These are phyloP conservation scores for Dryoscopus gambensis DNA, from an alignment of 2,113 vertebrate genomes.

Conservation along the genomic window DNA sequence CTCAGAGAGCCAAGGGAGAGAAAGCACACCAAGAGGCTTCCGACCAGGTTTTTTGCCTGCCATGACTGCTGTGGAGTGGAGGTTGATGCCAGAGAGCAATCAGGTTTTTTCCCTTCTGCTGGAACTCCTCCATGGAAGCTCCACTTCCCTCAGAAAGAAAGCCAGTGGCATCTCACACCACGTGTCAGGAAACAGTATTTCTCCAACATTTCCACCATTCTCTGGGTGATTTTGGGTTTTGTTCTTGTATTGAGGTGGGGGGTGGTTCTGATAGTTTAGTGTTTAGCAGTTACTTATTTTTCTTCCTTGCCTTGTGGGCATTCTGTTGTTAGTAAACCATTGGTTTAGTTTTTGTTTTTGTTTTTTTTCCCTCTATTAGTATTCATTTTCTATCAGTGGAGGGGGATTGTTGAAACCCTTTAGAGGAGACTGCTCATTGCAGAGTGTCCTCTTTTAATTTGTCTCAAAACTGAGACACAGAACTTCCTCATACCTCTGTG, in stretches of 20 bases:
- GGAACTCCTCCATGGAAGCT: neutral
- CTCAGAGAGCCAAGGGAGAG: neutral
- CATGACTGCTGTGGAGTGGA: neutral
- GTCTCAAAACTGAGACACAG: neutral
- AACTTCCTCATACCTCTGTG: neutral
- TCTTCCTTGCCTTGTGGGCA: neutral
- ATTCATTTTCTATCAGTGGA: neutral
- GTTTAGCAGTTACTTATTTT: neutral
- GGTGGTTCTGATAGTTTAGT: neutral
- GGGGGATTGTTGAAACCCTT: neutral
- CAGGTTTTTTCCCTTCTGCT: neutral
- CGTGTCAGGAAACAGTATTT: fast-evolving
- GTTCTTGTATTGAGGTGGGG: neutral
- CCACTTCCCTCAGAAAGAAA: neutral
- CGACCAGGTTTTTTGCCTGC: neutral
- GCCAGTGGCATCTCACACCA: fast-evolving
- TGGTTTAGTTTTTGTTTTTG: neutral
- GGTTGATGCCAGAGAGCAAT: fast-evolving
- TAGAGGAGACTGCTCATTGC: neutral
- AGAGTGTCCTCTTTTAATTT: neutral
- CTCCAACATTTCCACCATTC: neutral
- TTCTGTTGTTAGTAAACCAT: neutral
- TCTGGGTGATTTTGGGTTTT: neutral
- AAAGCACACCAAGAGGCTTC: neutral
- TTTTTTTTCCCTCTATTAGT: fast-evolving